These are phyloP conservation scores for Lithophane socia DNA, from an alignment of 2,888 invertebrate genomes.

Conservation along the genomic window DNA sequence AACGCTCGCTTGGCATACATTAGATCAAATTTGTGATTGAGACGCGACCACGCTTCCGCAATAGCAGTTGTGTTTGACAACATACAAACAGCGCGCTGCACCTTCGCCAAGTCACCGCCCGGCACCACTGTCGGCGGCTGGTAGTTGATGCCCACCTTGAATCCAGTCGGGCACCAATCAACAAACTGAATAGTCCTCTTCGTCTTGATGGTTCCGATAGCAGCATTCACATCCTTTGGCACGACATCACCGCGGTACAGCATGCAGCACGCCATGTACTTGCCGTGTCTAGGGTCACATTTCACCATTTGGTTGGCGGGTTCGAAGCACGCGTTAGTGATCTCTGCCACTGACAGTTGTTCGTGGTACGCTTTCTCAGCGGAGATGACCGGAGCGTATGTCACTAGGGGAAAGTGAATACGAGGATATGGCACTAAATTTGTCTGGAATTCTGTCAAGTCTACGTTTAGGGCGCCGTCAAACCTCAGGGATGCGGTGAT, in stretches of 20 bases:
- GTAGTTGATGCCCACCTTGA: conserved; percentile 96
- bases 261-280: conserved; percentile 99
- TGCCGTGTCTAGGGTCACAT: conserved; percentile 97
- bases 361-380: conserved; percentile 98
- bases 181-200: conserved; percentile 98
- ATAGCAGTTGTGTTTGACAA: conserved; percentile 99
- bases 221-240: conserved; percentile 98
- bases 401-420: conserved; percentile 97
- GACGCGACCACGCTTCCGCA: conserved; percentile 99
- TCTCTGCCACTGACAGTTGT: conserved; percentile 97
- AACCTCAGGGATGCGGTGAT: conserved; percentile 98
- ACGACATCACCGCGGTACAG: conserved; percentile 98
- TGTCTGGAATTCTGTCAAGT: conserved; percentile 98
- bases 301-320: conserved; percentile 98
- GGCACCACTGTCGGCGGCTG: conserved; percentile 96
- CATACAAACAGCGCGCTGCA: conserved; percentile 99
- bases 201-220: conserved; percentile 98
- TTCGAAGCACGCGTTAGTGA: conserved; percentile 98
- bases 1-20: conserved; percentile 99
- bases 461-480: conserved; percentile 97
- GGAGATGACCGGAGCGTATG: conserved; percentile 97
- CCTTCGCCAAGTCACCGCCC: conserved; percentile 97
- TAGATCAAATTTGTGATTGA: conserved; percentile 98
- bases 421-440: conserved; percentile 98
- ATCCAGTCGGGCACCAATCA: conserved; percentile 96